Evolutionary conservation across 2,888 invertebrate species (phyloP).

Genomic region (Strigamia transsilvanica): DNA sequence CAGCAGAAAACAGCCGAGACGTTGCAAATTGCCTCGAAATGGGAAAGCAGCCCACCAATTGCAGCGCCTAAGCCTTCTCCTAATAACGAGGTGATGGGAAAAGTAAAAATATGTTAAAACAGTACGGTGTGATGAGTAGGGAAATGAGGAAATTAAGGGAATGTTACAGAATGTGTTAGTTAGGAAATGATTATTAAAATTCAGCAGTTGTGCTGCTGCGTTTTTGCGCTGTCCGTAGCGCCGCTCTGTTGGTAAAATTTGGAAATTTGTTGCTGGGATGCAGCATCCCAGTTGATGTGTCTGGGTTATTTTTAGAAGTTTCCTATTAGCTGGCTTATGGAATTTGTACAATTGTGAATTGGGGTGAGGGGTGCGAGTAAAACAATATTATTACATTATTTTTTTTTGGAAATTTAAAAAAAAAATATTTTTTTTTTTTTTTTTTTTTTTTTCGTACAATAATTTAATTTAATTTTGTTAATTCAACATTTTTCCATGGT

Average conservation of each 20-base stretch:
- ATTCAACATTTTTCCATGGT: neutral
- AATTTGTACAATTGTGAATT: neutral
- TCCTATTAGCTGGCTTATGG: neutral
- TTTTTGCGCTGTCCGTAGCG: neutral
- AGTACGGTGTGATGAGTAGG: neutral
- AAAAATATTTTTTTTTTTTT: neutral
- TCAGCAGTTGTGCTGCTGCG: too few species aligned
- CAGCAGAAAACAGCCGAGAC: constrained; percentile 97
- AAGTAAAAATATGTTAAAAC: too few species aligned
- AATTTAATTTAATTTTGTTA: neutral
- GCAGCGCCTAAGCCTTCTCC: constrained; percentile 72
- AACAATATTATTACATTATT: neutral
- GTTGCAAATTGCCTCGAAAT: constrained; percentile 92
- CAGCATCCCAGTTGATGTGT: neutral
- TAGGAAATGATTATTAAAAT: too few species aligned
- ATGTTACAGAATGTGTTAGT: too few species aligned
- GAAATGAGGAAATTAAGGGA: neutral
- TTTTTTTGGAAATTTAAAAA: neutral
- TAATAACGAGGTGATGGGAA: constrained; percentile 69
- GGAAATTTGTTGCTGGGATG: neutral
- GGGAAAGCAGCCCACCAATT: constrained; percentile 74
- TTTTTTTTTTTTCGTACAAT: neutral
- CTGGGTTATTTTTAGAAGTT: neutral
- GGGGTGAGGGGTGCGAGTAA: neutral
- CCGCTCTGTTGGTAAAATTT: neutral